Evolutionary conservation across 2,113 vertebrate genomes (phyloP), one percentile per base, ranked within the genome.

Genomic region (Spea multiplicata): DNA sequence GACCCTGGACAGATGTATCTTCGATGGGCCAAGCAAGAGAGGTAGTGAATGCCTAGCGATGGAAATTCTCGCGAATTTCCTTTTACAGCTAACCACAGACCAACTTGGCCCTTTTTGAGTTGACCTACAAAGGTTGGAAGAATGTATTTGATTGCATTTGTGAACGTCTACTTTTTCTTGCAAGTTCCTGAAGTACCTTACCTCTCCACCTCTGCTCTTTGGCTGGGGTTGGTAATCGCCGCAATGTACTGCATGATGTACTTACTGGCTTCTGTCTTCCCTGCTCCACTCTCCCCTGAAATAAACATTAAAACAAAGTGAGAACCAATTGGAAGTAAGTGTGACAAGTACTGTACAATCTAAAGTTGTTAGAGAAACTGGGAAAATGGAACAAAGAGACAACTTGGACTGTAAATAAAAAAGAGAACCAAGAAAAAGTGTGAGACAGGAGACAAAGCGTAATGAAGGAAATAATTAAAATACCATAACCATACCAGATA

Each of bases 181-280:
- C n/a, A n/a, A n/a, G n/a, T n/a, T n/a, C n/a, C n/a, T n/a, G n/a
- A n/a, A n/a, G n/a, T n/a, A n/a, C n/a, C 91, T 93, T 91, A 99
- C 97, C 97, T 95, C 86, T 99, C 97, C 6, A 99, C 94, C 65
- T 99, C 97, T 0, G 96, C 97, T 83, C 97, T 93, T 92, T 98
- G 97, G 75, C 93, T 91, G 4, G 95, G 96, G 88, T 99, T 99
- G 88, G 97, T 99, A 86, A 99, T 99, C 86, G 97, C 97, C 8
- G 97, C 97, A 2, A 99, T 99, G 86, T 98, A 99, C 84, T 99
- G 97, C 97, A 99, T 99, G 4, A 99, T 99, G 67, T 99, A 99
- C 84, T 99, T 99, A 87, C 97, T 99, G 88, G 97, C 97, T 84
- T 99, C 97, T 0, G 97, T 99, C 84, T 99, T 99, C 50, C 97